Conservation (phyloP, 2,797 vertebrate genomes). For the Spinibarbus caldwelli region DNA sequence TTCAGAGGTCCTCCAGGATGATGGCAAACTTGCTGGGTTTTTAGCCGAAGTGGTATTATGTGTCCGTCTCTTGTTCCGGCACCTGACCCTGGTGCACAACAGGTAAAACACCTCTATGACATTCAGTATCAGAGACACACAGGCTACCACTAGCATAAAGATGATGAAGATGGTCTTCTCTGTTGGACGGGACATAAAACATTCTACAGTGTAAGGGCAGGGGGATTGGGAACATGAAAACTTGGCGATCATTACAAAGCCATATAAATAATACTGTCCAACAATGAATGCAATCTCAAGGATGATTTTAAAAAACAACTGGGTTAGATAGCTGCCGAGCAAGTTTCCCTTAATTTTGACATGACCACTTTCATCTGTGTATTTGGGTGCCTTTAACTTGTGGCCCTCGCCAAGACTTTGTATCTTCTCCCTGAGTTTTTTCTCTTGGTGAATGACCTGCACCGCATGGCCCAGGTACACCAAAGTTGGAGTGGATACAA, state of each 20-base stretch:
- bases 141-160: slow-evolving; percentile 86
- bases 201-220: slow-evolving; percentile 89
- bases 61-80: slow-evolving; percentile 31
- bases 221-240: slow-evolving; percentile 87
- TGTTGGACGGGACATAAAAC: slow-evolving; percentile 86
- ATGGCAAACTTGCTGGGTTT: slow-evolving; percentile 41
- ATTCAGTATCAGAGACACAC: slow-evolving; percentile 83
- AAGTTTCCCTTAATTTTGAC: slow-evolving; percentile 89
- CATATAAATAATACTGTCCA: slow-evolving; percentile 94
- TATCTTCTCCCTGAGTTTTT: slow-evolving; percentile 82
- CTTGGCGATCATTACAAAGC: slow-evolving; percentile 89
- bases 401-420: slow-evolving; percentile 60
- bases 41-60: slow-evolving; percentile 29
- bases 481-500: slow-evolving; percentile 82
- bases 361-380: slow-evolving; percentile 81
- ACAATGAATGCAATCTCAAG: slow-evolving; percentile 90
- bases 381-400: slow-evolving; percentile 78
- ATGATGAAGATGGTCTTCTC: slow-evolving; percentile 90
- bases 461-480: slow-evolving; percentile 80
- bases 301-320: slow-evolving; percentile 88
- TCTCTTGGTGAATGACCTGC: slow-evolving; percentile 85
- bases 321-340: slow-evolving; percentile 88
- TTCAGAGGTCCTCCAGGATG: slow-evolving; percentile 28
- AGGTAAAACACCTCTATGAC: slow-evolving; percentile 78
- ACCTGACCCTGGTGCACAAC: slow-evolving; percentile 58